Evolutionary conservation across 2,113 vertebrate species (phyloP).

Genomic region (Cochlearius cochlearius): DNA sequence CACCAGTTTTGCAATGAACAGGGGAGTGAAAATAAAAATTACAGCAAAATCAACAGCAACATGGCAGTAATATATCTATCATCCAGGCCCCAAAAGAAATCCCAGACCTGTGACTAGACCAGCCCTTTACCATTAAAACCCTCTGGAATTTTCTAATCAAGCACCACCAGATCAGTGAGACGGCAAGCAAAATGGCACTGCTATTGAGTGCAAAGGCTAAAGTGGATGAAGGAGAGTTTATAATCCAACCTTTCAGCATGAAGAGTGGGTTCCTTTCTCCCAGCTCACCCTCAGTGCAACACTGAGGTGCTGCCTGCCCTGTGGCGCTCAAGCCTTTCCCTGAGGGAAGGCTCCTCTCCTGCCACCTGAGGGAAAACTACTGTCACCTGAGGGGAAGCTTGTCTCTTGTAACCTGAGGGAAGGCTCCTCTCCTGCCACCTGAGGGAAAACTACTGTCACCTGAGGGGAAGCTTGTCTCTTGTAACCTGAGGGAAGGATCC

Average conservation of each 20-base stretch:
- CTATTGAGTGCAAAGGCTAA: too few relatives aligned
- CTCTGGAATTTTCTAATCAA: not conserved
- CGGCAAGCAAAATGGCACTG: not conserved
- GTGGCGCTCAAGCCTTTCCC: not conserved
- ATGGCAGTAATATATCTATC: not conserved
- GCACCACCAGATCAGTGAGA: not conserved
- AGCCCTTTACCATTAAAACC: not conserved
- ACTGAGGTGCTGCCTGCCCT: not conserved
- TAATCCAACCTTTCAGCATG: not conserved
- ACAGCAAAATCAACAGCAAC: not conserved
- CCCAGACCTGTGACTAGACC: too few relatives aligned
- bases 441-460: not conserved
- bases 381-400: too few relatives aligned
- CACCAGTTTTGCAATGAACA: not conserved
- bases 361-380: not conserved
- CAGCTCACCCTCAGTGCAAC: accelerated
- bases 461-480: accelerated
- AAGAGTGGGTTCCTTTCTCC: not conserved
- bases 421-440: not conserved
- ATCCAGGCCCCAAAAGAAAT: not conserved
- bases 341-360: not conserved
- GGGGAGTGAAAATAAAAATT: not conserved
- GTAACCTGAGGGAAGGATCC: not conserved
- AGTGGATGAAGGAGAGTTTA: not conserved
- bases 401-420: too few relatives aligned